Percentiles rank a stretch among this genome's conserved stretches.
Evolutionary conservation across 92 coral and sea anemone species (phyloP).

Genomic region (Porites rus): DNA sequence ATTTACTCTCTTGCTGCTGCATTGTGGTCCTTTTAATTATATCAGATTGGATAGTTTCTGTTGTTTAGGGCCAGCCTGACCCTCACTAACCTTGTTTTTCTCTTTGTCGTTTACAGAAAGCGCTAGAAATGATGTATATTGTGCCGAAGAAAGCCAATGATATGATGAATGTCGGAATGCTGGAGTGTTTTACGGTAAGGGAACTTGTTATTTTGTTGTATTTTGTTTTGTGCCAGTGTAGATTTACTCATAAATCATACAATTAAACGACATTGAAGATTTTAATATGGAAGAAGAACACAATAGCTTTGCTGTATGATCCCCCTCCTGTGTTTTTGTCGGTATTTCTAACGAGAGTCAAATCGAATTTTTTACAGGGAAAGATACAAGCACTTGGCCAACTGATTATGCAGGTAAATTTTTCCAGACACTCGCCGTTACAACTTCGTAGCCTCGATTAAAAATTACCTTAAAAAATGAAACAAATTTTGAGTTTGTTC

Average conservation of each 20-base stretch:
- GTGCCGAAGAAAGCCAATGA: conserved; percentile 99
- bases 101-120: conserved; percentile 68
- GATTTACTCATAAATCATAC: too few species aligned
- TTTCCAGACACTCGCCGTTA: background rate
- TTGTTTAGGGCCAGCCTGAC: background rate
- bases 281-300: background rate
- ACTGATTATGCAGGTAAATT: conserved; percentile 81
- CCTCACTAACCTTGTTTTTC: background rate
- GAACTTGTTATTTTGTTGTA: background rate
- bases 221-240: background rate
- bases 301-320: too few species aligned
- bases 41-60: background rate
- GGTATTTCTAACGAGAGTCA: background rate
- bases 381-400: conserved; percentile 95
- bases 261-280: too few species aligned
- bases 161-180: conserved; percentile 99
- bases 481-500: too few species aligned
- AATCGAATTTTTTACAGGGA: conserved; percentile 66
- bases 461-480: too few species aligned
- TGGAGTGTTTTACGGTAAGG: conserved; percentile 93
- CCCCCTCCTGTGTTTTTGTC: background rate
- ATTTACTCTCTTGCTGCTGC: too few species aligned
- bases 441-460: too few species aligned
- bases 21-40: too few species aligned
- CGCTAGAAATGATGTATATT: conserved; percentile 89